Conservation (phyloP, 1,140 invertebrate genomes). For the Chironomus striatipennis region DNA sequence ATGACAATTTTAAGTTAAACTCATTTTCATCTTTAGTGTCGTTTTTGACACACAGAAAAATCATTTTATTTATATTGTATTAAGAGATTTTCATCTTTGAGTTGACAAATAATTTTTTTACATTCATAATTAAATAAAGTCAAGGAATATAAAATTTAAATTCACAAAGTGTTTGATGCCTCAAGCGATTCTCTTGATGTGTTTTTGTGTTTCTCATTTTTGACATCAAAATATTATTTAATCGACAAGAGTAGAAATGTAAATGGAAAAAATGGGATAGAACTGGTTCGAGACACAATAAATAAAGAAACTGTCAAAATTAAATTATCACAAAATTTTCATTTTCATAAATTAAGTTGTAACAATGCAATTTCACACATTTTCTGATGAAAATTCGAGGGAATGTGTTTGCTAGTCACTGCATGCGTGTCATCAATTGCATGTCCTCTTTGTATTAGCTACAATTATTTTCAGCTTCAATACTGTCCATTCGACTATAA, state of each 20-base stretch:
- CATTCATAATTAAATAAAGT: neutral
- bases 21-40: constrained; percentile 13
- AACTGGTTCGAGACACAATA: no score
- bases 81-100: no score
- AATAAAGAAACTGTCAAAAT: neutral
- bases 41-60: constrained; percentile 1
- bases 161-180: constrained; percentile 12
- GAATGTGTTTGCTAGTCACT: neutral
- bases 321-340: neutral
- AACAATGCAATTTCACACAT: neutral
- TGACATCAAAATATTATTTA: constrained; percentile 14
- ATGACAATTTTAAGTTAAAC: neutral
- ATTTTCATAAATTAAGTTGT: constrained; percentile 1
- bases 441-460: neutral
- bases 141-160: constrained; percentile 1
- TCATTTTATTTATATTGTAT: neutral
- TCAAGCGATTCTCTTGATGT: neutral
- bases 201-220: neutral
- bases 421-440: neutral
- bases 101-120: neutral
- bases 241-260: neutral
- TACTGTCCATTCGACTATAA: neutral
- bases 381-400: neutral
- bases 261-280: no score
- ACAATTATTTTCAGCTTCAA: neutral